A percentile compares a stretch with the other conserved stretches of the same genome.
Conservation (phyloP, 2,888 invertebrate genomes). For the Athrips mouffetella region DNA sequence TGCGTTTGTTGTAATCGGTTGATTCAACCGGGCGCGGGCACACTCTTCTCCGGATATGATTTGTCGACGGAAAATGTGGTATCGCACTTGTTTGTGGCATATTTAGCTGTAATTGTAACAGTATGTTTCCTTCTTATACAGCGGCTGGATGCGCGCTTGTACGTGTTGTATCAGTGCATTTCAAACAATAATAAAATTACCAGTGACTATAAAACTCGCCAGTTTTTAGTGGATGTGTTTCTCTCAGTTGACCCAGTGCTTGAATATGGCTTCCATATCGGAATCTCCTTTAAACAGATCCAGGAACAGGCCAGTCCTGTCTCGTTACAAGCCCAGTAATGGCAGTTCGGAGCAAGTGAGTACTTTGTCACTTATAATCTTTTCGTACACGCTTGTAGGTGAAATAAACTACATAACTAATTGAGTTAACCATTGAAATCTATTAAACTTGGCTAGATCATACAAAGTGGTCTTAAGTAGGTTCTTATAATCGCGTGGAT, state of each 20-base stretch:
- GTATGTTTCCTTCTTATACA: slow-evolving; percentile 65
- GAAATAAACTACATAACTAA: too few species aligned
- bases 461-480: too few species aligned
- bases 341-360: slow-evolving; percentile 58
- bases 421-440: too few species aligned
- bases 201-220: not conserved
- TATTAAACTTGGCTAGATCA: too few species aligned
- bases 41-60: slow-evolving; percentile 72
- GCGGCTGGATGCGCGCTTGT: slow-evolving; percentile 35
- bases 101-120: slow-evolving; percentile 60
- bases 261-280: slow-evolving; percentile 59
- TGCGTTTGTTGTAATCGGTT: slow-evolving; percentile 56
- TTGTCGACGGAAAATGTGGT: slow-evolving; percentile 74
- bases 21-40: slow-evolving; percentile 59
- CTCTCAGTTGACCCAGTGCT: slow-evolving; percentile 28
- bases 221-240: slow-evolving; percentile 22
- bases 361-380: not conserved
- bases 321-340: slow-evolving; percentile 59
- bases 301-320: slow-evolving; percentile 63
- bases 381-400: too few species aligned
- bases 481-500: not conserved
- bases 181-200: slow-evolving; percentile 12
- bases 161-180: slow-evolving; percentile 5
- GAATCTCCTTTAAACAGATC: slow-evolving; percentile 62
- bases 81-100: slow-evolving; percentile 59